These are phyloP conservation scores for Lymantria monacha DNA, from an alignment of 2,888 invertebrate genomes.

Conservation along the genomic window DNA sequence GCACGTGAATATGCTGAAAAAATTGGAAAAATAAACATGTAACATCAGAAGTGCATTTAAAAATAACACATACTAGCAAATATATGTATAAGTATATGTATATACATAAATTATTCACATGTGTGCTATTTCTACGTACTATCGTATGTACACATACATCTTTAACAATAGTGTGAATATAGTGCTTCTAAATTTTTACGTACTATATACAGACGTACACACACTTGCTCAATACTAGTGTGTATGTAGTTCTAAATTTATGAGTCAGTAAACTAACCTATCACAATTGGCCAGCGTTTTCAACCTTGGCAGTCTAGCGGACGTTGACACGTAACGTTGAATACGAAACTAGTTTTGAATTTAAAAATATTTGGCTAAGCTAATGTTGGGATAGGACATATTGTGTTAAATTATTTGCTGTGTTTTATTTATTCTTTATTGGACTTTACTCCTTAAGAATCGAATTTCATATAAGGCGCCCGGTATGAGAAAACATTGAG, in stretches of 20 bases:
- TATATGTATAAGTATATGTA: not conserved
- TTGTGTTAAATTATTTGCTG: not conserved
- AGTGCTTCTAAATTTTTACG: slow-evolving; percentile 8
- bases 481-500: no score
- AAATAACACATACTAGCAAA: not conserved
- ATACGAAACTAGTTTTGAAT: slow-evolving; percentile 1
- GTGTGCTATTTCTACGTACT: not conserved
- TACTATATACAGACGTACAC: not conserved
- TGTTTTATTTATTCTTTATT: not conserved
- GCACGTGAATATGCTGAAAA: no score
- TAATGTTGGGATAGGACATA: slow-evolving; percentile 2
- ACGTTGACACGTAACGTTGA: slow-evolving; percentile 18
- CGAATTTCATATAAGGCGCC: no score
- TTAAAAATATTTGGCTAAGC: not conserved
- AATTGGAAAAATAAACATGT: no score
- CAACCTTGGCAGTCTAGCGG: slow-evolving; percentile 25
- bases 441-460: no score
- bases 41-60: not conserved
- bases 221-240: not conserved
- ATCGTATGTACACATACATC: slow-evolving; percentile 1
- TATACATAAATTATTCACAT: not conserved
- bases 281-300: slow-evolving; percentile 15
- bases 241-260: slow-evolving; percentile 14
- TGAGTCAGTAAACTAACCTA: slow-evolving; percentile 26
- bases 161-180: not conserved